Base-by-base conservation (phyloP, 2,888 invertebrate species). In the Troides helena region DNA sequence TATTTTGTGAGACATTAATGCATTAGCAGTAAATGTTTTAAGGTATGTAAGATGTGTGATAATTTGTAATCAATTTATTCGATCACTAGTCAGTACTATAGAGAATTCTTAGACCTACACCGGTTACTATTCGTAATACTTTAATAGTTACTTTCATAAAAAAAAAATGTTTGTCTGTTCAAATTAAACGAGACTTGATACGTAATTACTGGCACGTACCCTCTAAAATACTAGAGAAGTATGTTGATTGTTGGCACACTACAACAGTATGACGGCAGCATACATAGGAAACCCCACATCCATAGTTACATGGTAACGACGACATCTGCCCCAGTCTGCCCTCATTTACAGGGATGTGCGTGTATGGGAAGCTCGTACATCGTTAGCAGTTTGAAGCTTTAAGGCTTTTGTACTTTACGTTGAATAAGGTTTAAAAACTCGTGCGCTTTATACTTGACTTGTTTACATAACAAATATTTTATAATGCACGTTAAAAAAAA, bases 251-350 rank as follows among this genome's bases (percentile, higher is more conserved):
- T 60, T 50, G 5, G 39, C 53, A 43, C 50, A 53, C 53, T 53
- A 53, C 53, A 53, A 46, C 50, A 43, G 67, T n/a, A 62, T 62
- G n/a, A 53, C 43, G 30, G 56, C 36, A 59, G n/a, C 36, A n/a
- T 67, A 64, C 36, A 21, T 67, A 63, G 43, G 36, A 56, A 25
- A 56, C 63, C 10, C 43, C 21, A 43, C 59, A 70, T 66, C 50
- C 63, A 70, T 67, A 70, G 67, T 70, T 70, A 70, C 70, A 67
- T 63, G 63, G 70, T 70, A 70, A 70, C 65, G 68, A 43, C 66
- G 63, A 67, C 25, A 66, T 63, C 67, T 70, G 70, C 63, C 70
- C 70, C 67, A 36, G 70, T 60, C 63, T 70, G 70, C 63, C 70
- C 70, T 70, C 70, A 70, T 70, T 70, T 70, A 70, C 70, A 70